Percentiles rank a stretch among this genome's conserved stretches.
phyloP scores from a whole-genome alignment of 1,140 invertebrate genomes.

The Triops longicaudatus region DNA sequence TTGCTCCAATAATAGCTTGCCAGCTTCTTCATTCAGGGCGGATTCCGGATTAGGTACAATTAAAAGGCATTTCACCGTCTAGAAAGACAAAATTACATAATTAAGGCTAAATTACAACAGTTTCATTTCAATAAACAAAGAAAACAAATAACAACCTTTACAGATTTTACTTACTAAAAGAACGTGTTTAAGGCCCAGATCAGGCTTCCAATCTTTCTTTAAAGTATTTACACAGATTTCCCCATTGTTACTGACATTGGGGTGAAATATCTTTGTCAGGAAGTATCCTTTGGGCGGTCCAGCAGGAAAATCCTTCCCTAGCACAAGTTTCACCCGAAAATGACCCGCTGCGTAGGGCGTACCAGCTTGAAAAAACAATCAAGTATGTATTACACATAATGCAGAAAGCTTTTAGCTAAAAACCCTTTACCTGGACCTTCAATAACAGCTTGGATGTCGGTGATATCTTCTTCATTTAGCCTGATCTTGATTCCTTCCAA shows the following conservation, averaged over 20 bases:
- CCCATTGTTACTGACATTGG: slow-evolving; percentile 87
- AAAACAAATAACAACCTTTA: not conserved
- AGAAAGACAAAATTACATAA: slow-evolving; percentile 37
- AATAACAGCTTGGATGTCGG: slow-evolving; percentile 83
- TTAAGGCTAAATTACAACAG: not conserved
- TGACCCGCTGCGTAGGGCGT: slow-evolving; percentile 76
- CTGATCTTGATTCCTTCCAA: slow-evolving; percentile 81
- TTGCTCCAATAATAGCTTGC: slow-evolving; percentile 78
- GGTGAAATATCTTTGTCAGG: slow-evolving; percentile 94
- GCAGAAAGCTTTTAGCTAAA: not conserved
- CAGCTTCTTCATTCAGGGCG: slow-evolving; percentile 87
- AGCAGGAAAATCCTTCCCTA: slow-evolving; percentile 88
- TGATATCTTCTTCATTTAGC: slow-evolving; percentile 82
- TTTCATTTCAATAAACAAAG: not conserved
- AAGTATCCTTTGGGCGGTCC: slow-evolving; percentile 91
- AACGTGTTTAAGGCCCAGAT: slow-evolving; percentile 92
- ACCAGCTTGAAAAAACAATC: slow-evolving; percentile 48
- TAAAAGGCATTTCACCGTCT: slow-evolving; percentile 84
- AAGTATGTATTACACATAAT: not conserved
- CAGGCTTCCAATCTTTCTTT: slow-evolving; percentile 94
- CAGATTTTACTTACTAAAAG: slow-evolving; percentile 58
- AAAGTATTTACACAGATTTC: slow-evolving; percentile 97
- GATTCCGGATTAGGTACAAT: slow-evolving; percentile 93
- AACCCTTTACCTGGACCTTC: slow-evolving; percentile 64
- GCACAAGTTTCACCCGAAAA: slow-evolving; percentile 79